Evolutionary conservation across 2,113 vertebrate species (phyloP).

Genomic region (Canis aureus): DNA sequence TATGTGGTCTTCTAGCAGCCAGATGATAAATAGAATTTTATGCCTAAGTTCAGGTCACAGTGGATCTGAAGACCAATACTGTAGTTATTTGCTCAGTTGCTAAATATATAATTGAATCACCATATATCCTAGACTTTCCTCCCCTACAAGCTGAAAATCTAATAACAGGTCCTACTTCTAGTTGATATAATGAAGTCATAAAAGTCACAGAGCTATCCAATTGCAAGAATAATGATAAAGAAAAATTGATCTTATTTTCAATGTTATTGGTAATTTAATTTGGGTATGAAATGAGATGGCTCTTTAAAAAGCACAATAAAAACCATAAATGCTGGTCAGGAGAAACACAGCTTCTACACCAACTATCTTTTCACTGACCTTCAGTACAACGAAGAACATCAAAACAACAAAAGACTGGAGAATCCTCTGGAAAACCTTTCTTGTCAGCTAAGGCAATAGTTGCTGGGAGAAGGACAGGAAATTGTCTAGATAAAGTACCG

Average conservation of each 20-base stretch:
- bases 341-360: slow-evolving; percentile 6
- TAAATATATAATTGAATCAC: slow-evolving; percentile 36
- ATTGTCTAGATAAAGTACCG: not conserved
- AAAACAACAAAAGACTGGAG: not conserved
- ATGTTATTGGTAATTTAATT: slow-evolving; percentile 62
- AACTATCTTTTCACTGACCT: slow-evolving; percentile 6
- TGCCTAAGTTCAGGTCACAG: not conserved
- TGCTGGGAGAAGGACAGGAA: not conserved
- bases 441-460: not conserved
- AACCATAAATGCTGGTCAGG: slow-evolving; percentile 14
- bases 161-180: slow-evolving; percentile 17
- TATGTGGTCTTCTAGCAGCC: not conserved
- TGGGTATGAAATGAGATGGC: slow-evolving; percentile 63
- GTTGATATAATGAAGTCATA: slow-evolving; percentile 49
- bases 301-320: slow-evolving; percentile 28
- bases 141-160: slow-evolving; percentile 51
- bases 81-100: slow-evolving; percentile 28
- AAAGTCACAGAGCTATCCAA: slow-evolving; percentile 61
- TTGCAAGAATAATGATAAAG: slow-evolving; percentile 61
- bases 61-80: not conserved
- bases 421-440: not conserved
- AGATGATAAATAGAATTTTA: not conserved
- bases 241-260: slow-evolving; percentile 66
- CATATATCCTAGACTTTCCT: not conserved
- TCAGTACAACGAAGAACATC: slow-evolving; percentile 9